Evolutionary conservation across 2,797 vertebrate species (phyloP).

Genomic region (Masticophis lateralis): DNA sequence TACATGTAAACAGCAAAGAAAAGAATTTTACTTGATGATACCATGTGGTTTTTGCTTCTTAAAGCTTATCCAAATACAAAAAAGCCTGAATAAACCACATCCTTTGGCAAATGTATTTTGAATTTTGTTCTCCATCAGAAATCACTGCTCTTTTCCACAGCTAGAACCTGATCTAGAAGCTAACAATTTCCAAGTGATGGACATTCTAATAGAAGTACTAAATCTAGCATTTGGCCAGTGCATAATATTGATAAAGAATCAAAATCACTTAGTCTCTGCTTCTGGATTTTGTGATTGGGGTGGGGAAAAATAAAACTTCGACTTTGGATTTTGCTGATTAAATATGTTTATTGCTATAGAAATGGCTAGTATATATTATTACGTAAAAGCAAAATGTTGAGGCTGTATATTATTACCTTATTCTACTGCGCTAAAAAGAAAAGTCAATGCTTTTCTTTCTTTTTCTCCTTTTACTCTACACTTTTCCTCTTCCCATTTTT

Average conservation of each 20-base stretch:
- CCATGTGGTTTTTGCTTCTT: background rate
- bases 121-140: background rate
- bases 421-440: background rate
- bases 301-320: background rate
- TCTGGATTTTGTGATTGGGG: background rate
- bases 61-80: constrained; percentile 39
- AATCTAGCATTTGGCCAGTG: background rate
- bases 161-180: background rate
- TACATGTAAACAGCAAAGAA: constrained; percentile 24
- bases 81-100: constrained; percentile 35
- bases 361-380: background rate
- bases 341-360: background rate
- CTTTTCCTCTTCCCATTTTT: background rate
- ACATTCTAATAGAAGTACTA: background rate
- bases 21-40: constrained; percentile 41
- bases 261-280: background rate
- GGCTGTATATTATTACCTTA: background rate
- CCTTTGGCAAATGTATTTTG: constrained; percentile 31
- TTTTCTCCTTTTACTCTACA: background rate
- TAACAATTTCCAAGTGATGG: background rate
- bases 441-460: background rate
- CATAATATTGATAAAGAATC: background rate
- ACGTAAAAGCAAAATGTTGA: background rate
- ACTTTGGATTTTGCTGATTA: background rate
- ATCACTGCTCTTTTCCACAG: constrained; percentile 43